Evolutionary conservation across 2,113 vertebrate genomes (phyloP).

Genomic region (Ploceus nigricollis): DNA sequence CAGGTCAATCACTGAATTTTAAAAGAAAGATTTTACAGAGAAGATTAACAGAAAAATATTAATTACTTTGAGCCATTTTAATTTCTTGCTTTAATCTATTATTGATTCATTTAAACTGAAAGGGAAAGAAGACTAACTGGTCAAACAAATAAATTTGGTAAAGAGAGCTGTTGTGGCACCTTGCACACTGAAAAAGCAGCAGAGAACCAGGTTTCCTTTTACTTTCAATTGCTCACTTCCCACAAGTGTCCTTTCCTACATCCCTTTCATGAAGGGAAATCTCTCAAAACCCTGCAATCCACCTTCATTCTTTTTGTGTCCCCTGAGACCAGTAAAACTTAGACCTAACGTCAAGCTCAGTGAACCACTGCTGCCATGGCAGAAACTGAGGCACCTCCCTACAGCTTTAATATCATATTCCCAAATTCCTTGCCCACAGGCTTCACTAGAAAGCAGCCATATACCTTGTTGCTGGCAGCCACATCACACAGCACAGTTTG

Average conservation of each 20-base stretch:
- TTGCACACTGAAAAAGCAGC: not conserved
- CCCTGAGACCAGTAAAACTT: not conserved
- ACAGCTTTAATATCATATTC: not conserved
- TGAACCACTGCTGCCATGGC: not conserved
- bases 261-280: not conserved
- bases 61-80: not conserved
- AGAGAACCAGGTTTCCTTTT: not conserved
- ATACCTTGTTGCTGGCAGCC: not conserved
- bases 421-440: not conserved
- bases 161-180: not conserved
- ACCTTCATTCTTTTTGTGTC: not conserved
- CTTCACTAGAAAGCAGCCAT: not conserved
- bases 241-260: not conserved
- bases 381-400: not conserved
- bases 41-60: not conserved
- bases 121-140: not conserved
- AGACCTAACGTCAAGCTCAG: not conserved
- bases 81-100: not conserved
- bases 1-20: not conserved
- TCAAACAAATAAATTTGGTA: not conserved
- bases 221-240: not conserved
- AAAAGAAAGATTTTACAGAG: not conserved
- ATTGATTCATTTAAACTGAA: not conserved
- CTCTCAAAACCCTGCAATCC: not conserved
- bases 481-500: not conserved